A percentile compares a stretch with the other conserved stretches of the same genome.
These are phyloP conservation scores for Ceryle rudis DNA, from an alignment of 2,797 vertebrate genomes.

Conservation along the genomic window DNA sequence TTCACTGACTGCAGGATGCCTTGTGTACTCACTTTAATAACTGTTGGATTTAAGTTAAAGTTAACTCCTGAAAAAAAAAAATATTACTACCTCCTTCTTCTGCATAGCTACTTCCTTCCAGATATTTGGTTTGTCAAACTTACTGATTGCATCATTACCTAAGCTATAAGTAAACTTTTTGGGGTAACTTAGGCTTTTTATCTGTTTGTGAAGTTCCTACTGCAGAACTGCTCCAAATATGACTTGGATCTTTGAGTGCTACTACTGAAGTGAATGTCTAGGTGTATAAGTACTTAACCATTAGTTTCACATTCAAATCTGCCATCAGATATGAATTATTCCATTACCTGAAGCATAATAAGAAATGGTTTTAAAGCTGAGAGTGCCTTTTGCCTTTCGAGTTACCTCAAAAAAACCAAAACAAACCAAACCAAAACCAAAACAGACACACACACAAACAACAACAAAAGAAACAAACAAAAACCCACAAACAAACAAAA, in stretches of 20 bases:
- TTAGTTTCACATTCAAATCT: background rate
- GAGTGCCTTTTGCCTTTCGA: fast-evolving
- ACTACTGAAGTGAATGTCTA: background rate
- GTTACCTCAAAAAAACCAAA: fast-evolving
- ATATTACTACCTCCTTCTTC: background rate
- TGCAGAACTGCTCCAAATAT: background rate
- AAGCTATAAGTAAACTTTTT: background rate
- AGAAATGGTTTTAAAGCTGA: background rate
- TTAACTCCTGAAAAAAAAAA: background rate
- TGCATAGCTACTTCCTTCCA: background rate
- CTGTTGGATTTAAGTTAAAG: background rate
- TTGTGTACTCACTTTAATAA: background rate
- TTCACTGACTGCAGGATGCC: background rate
- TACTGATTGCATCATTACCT: background rate
- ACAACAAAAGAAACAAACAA: too few species aligned
- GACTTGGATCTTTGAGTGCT: background rate
- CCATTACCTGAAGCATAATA: background rate
- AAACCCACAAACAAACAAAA: too few species aligned
- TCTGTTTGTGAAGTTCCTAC: background rate
- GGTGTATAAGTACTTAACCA: background rate
- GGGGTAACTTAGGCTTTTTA: background rate
- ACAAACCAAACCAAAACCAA: background rate
- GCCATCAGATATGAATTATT: background rate
- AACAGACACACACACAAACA: too few species aligned
- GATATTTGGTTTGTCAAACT: background rate